Conservation (phyloP, 2,113 vertebrate genomes). For the Lamprotornis superbus region DNA sequence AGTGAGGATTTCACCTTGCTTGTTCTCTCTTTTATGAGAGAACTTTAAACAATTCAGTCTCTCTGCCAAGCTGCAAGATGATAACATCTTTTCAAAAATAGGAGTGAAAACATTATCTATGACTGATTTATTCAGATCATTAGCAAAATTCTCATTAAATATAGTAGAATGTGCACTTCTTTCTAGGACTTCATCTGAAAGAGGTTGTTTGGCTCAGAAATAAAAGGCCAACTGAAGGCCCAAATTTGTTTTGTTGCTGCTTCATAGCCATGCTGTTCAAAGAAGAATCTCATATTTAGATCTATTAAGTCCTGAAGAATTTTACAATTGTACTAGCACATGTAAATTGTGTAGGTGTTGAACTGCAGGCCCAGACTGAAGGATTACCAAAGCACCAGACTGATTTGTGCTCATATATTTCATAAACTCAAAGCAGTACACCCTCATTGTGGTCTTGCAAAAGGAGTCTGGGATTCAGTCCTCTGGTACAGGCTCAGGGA, state of each 20-base stretch:
- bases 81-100: background rate
- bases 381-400: background rate
- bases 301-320: background rate
- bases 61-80: background rate
- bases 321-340: background rate
- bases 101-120: background rate
- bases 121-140: background rate
- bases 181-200: background rate
- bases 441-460: background rate
- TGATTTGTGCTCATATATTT: background rate
- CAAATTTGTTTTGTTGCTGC: background rate
- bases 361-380: background rate
- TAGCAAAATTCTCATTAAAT: background rate
- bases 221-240: background rate
- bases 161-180: background rate
- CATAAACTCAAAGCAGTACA: background rate
- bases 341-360: background rate
- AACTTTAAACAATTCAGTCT: background rate
- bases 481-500: background rate
- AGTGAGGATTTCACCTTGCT: background rate
- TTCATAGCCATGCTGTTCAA: background rate
- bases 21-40: background rate
- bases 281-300: background rate
- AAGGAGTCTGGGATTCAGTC: background rate
- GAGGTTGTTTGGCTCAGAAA: background rate